Base-by-base conservation (phyloP, 2,797 vertebrate species). In the Balearica regulorum region DNA sequence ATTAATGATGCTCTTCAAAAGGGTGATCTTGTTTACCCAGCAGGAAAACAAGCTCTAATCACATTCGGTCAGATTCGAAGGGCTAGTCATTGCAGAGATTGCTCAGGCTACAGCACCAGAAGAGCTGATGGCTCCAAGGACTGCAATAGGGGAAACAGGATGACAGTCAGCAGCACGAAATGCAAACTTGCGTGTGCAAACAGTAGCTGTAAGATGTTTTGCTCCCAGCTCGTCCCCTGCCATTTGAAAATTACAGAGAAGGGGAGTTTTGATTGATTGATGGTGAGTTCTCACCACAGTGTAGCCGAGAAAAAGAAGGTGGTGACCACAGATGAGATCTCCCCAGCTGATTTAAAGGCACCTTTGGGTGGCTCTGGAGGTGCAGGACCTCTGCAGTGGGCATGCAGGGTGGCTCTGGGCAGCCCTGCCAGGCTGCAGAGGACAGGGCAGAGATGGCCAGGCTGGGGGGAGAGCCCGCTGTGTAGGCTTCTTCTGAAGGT, bases 1-100 rank as follows among this genome's bases (percentile, higher is more conserved):
- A 80, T 85, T 91, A 82, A 90, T 5, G 60, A 62, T 92, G 70
- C 70, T 90, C 28, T 68, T 93, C 75, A 46, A 54, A 82, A 22
- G n/a, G 75, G 24, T 75, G 71, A 89, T 89, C 78, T 72, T 89
- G 55, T 95, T 95, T 83, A 83, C 31, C 57, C 70, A 73, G 43
- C 57, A 71, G 49, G 61, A 93, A 70, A 92, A 82, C 83, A 93
- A 91, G 70, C 49, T 93, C 54, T 93, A 76, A 94, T 93, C 80
- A 89, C 70, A 55, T 92, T 93, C 1, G 0, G 58, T 76, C 73
- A 79, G 55, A 86, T 88, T 58, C 44, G 64, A 71, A 79, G 78
- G 78, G 28, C 68, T 86, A 53, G 37, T 91, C 72, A 22, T 43
- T 83, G 53, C 39, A n/a, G 68, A 66, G 86, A 60, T 82, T 28